Base-by-base conservation (phyloP, 2,888 invertebrate species). In the Monoplex corrugatus region DNA sequence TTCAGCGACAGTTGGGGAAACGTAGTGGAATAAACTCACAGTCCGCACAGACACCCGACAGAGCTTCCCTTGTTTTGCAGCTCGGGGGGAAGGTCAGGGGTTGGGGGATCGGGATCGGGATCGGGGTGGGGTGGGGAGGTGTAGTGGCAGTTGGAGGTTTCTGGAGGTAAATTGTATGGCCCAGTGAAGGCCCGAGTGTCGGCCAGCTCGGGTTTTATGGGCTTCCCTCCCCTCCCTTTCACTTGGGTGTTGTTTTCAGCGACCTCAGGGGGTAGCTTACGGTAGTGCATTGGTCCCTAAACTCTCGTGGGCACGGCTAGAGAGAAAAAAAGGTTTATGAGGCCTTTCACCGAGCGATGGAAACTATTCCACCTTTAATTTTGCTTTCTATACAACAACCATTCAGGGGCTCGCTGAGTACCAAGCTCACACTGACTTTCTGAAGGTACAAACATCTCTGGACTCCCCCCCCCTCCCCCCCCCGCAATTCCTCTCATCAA, bases 181-280 rank as follows among this genome's bases (percentile, higher is more conserved):
- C 13, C 13, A 72, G 28, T 6, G 32, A 8, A 5, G 35, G 32
- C 5, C 44, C n/a, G 32, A 82, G 82, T 45, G 82, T 82, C 82
- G 82, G 44, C 45, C 82, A n/a, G 82, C 82, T 82, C 82, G 82
- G 45, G 32, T 82, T 82, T 82, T 45, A 82, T 82, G 82, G 82
- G 82, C 82, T 44, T 40, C 82, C 32, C 16, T 82, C 45, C 32
- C 82, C 82, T 44, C 82, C 44, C 44, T 82, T 82, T 82, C 82
- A 45, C 82, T 45, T 44, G 2, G 45, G 82, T 82, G 44, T 82
- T 82, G 82, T 82, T 82, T 82, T 44, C 82, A 32, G 82, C 40
- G 82, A 45, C 44, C 43, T 44, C 23, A 44, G 82, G 82, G 82
- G 45, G 82, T n/a, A 32, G 82, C 3, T 38, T 38, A 32, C 23